Conservation (phyloP, 2,113 vertebrate species). For the Neotragus moschatus region DNA sequence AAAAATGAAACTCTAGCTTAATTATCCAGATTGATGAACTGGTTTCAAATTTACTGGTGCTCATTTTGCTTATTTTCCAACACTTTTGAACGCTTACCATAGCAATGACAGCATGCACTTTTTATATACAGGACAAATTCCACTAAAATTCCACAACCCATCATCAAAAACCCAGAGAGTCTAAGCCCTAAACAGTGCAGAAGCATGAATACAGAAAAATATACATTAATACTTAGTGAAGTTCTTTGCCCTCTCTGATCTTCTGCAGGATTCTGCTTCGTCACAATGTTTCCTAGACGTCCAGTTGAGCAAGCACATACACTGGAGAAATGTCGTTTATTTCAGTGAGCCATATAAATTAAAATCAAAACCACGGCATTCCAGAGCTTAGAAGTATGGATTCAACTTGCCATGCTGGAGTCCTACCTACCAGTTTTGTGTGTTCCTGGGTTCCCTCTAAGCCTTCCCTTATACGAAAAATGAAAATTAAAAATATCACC, state of each 20-base stretch:
- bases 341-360: neutral
- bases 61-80: neutral
- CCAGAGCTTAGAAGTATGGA: neutral
- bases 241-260: neutral
- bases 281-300: neutral
- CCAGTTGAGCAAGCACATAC: neutral
- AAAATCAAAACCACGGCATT: neutral
- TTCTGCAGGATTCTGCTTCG: neutral
- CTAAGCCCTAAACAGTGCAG: neutral
- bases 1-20: neutral
- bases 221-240: neutral
- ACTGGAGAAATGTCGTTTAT: neutral
- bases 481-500: neutral
- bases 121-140: neutral
- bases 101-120: neutral
- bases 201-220: neutral
- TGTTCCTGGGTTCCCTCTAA: neutral
- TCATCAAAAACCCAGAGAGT: neutral
- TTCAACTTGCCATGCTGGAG: accelerated
- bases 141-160: neutral
- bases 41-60: neutral
- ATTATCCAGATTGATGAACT: neutral
- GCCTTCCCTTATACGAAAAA: neutral
- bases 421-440: neutral
- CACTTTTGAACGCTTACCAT: neutral